Percentiles rank a stretch among this genome's conserved stretches.
Conservation (phyloP, 2,113 vertebrate species). For the Gallinago paraguaiae region DNA sequence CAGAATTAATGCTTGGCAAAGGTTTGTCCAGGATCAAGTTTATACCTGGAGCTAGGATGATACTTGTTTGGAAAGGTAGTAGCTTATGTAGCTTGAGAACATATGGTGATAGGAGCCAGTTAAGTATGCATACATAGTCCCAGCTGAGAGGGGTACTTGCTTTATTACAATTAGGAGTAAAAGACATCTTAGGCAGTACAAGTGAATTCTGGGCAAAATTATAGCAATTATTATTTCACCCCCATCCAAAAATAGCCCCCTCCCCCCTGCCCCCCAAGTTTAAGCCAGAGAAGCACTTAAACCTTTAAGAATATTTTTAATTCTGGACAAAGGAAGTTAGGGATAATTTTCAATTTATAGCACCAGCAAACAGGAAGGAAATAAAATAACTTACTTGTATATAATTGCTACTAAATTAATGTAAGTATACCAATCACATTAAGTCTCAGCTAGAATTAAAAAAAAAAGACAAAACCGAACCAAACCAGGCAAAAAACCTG, state of each 20-base stretch:
- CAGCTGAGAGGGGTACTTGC: not conserved
- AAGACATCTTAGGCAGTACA: not conserved
- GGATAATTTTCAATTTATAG: not conserved
- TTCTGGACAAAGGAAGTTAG: not conserved
- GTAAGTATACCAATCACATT: not conserved
- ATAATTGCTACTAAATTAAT: not conserved
- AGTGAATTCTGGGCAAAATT: not conserved
- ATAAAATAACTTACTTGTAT: not conserved
- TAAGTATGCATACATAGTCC: not conserved
- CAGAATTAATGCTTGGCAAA: not conserved
- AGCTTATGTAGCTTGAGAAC: not conserved
- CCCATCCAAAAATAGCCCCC: not conserved
- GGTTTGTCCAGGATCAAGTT: not conserved
- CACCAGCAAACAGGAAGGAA: not conserved
- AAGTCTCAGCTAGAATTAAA: not conserved
- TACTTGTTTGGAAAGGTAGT: not conserved
- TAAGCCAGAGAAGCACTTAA: not conserved
- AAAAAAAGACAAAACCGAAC: too few relatives aligned
- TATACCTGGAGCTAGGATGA: not conserved
- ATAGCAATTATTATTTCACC: not conserved
- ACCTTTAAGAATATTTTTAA: not conserved
- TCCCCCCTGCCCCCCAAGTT: not conserved
- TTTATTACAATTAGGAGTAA: not conserved
- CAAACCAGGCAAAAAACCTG: not conserved
- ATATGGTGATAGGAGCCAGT: not conserved